Evolutionary conservation across 2,888 invertebrate species (phyloP), one percentile per base, ranked within the genome.

Genomic region (Isoperla grammatica): DNA sequence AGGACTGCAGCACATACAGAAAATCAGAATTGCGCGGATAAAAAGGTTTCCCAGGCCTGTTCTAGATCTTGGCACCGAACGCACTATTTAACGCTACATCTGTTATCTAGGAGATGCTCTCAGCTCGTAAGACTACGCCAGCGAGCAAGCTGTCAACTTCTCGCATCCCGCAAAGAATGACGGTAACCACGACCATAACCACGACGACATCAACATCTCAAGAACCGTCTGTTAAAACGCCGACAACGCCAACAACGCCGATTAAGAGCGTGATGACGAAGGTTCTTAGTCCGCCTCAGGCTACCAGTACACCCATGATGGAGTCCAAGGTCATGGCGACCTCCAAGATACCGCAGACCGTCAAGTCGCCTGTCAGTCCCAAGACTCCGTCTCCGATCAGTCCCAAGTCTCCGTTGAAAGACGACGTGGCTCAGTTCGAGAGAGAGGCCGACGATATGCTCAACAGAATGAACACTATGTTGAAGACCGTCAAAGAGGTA

Each of bases 391-490:
- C n/a, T 4, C 49, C 49, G n/a, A 15, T 2, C 4, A 15, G 13
- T 13, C 49, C 49, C n/a, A 17, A 6, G 20, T 39, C 53, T 39
- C 53, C 53, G 19, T 11, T 37, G 53, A 53, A 35, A 20, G 53
- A 53, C 39, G 53, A 53, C 12, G 40, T 53, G 2, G 12, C 17
- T 4, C 39, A 37, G 19, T 79, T 78, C 65, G 77, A 77, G 65
- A 72, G 73, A 46, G 70, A 74, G 48, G 75, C 76, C n/a, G 71
- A 76, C 60, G 72, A 73, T 61, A 80, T 82, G 78, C 69, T 78
- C 64, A 74, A 78, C 1, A 77, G 82, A 61, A 79, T 84, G 78
- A 80, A 81, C 69, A 77, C 79, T 42, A 78, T 81, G 78, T 71
- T 82, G 67, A 75, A 79, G 67, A 82, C 82, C 3, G 78, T 84